These are phyloP conservation scores for Thunnus albacares DNA, from an alignment of 2,797 vertebrate species.

Conservation along the genomic window DNA sequence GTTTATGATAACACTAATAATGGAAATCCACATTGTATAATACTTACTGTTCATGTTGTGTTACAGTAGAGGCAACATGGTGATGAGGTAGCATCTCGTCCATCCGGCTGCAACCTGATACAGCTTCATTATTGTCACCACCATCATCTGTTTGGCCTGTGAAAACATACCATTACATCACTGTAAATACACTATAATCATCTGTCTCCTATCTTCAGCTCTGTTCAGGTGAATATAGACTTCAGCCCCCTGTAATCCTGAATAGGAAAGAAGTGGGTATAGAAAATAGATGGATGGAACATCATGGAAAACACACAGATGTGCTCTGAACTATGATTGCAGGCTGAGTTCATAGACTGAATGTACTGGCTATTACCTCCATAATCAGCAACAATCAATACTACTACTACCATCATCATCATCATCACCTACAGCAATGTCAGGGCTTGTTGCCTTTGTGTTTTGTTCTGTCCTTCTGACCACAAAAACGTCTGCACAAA, in stretches of 20 bases:
- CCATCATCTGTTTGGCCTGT: slow-evolving; percentile 23
- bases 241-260: too few species aligned
- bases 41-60: slow-evolving; percentile 83
- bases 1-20: neutral
- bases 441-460: neutral
- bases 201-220: neutral
- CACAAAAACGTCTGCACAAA: neutral
- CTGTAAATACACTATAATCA: slow-evolving; percentile 1
- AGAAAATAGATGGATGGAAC: too few species aligned
- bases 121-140: slow-evolving; percentile 9
- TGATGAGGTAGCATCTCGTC: slow-evolving; percentile 49
- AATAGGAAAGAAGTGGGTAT: too few species aligned
- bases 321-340: too few species aligned
- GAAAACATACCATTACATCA: slow-evolving; percentile 24
- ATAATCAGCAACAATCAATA: too few species aligned
- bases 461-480: neutral
- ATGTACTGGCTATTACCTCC: neutral
- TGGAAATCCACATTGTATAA: neutral
- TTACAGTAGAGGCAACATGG: slow-evolving; percentile 58
- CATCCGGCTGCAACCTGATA: slow-evolving; percentile 14
- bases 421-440: neutral
- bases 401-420: neutral
- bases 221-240: neutral
- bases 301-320: too few species aligned
- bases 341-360: neutral